A percentile compares a stretch with the other conserved stretches of the same genome.
phyloP scores from a whole-genome alignment of 2,113 vertebrate genomes.

The Chaenocephalus aceratus region DNA sequence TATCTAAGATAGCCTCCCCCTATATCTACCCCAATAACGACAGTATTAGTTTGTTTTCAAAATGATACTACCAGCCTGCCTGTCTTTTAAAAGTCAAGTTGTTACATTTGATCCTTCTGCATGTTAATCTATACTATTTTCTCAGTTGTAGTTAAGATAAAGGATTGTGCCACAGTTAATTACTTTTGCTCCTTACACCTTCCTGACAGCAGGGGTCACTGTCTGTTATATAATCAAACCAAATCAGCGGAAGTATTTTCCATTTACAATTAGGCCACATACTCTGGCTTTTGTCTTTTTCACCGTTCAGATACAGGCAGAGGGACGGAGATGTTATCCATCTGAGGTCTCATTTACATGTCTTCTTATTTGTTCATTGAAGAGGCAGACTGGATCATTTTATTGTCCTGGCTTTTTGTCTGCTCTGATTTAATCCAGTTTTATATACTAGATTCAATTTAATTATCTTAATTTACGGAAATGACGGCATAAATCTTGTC shows the following conservation, averaged over 20 bases:
- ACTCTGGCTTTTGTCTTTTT: constrained; percentile 1
- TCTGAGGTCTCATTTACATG: not conserved
- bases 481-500: too few species aligned
- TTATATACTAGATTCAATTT: not conserved
- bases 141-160: not conserved
- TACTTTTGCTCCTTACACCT: not conserved
- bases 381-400: not conserved
- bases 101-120: not conserved
- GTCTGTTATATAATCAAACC: not conserved
- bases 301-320: not conserved
- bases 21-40: not conserved
- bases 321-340: not conserved
- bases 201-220: constrained; percentile 74
- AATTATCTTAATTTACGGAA: not conserved
- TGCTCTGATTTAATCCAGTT: not conserved
- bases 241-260: not conserved
- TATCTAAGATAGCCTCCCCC: not conserved
- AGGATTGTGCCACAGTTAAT: not conserved
- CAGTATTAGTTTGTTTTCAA: not conserved
- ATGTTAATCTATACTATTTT: not conserved
- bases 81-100: not conserved
- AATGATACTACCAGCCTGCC: not conserved
- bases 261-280: not conserved
- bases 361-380: not conserved
- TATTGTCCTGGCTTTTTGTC: not conserved